Percentiles rank a stretch among this genome's conserved stretches.
Evolutionary conservation across 2,888 invertebrate species (phyloP).

Genomic region (Agrotis exclamationis): DNA sequence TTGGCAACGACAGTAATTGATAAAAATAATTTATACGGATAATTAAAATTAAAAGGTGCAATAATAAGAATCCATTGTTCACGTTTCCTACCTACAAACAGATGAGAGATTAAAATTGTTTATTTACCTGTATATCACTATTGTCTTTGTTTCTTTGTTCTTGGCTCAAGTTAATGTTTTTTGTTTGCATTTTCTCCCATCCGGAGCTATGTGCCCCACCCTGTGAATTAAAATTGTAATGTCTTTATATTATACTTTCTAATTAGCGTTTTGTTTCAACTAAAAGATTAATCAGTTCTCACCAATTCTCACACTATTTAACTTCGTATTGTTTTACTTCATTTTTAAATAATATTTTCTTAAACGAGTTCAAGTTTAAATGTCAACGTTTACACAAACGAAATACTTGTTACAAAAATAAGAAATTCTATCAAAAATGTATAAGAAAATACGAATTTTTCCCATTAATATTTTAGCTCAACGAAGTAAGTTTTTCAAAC

Average conservation of each 20-base stretch:
- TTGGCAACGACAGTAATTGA: not conserved
- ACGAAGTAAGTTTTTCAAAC: constrained; percentile 21
- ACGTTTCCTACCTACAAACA: constrained; percentile 30
- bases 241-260: constrained; percentile 40
- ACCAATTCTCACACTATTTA: constrained; percentile 46
- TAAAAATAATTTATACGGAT: constrained; percentile 14
- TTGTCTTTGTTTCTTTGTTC: constrained; percentile 85
- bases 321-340: constrained; percentile 8
- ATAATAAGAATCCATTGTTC: constrained; percentile 48
- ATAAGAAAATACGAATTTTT: constrained; percentile 15
- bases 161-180: constrained; percentile 91
- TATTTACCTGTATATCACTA: constrained; percentile 80
- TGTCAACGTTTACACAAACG: not conserved
- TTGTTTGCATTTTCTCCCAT: constrained; percentile 91
- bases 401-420: too few relatives aligned
- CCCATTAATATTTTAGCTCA: constrained; percentile 27
- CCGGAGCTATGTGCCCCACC: constrained; percentile 68
- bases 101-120: constrained; percentile 40
- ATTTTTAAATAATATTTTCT: constrained; percentile 3
- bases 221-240: constrained; percentile 69
- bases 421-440: not conserved
- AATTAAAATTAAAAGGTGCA: constrained; percentile 34
- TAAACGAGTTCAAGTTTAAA: constrained; percentile 21
- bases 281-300: constrained; percentile 32
- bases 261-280: constrained; percentile 32